These are phyloP conservation scores for Fistularia tabacaria DNA, from an alignment of 2,797 vertebrate genomes.

Conservation along the genomic window DNA sequence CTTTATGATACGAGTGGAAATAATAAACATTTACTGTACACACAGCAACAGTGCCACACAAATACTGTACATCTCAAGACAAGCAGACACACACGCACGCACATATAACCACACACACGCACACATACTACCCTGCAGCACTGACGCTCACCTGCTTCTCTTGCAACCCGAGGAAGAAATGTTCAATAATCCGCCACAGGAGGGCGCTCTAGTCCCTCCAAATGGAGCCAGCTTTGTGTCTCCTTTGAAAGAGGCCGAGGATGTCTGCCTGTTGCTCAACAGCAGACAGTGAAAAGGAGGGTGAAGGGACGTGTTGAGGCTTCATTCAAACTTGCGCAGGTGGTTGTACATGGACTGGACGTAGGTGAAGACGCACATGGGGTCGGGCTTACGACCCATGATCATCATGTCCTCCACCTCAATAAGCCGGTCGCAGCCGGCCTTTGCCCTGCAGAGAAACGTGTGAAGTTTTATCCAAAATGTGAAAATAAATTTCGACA, in stretches of 20 bases:
- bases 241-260: background rate
- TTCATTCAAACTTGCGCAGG: slow-evolving; percentile 88
- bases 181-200: slow-evolving; percentile 27
- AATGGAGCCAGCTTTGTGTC: background rate
- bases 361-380: slow-evolving; percentile 98
- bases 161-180: slow-evolving; percentile 2
- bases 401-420: slow-evolving; percentile 98
- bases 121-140: background rate
- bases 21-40: slow-evolving; percentile 10
- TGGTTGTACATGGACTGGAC: slow-evolving; percentile 98
- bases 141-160: background rate
- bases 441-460: slow-evolving; percentile 65
- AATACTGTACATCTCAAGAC: background rate
- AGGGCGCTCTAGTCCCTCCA: slow-evolving; percentile 20
- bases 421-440: slow-evolving; percentile 91
- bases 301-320: background rate
- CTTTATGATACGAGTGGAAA: slow-evolving; percentile 7
- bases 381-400: slow-evolving; percentile 95
- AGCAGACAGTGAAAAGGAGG: background rate
- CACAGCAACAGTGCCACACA: slow-evolving; percentile 9
- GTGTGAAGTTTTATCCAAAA: background rate
- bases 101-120: slow-evolving; percentile 4
- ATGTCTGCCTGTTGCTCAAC: too few species aligned
- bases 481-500: background rate
- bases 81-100: slow-evolving; percentile 2